Percentiles rank a stretch among this genome's conserved stretches.
These are phyloP conservation scores for Simalia tracyae DNA, from an alignment of 2,797 vertebrate species.

Conservation along the genomic window DNA sequence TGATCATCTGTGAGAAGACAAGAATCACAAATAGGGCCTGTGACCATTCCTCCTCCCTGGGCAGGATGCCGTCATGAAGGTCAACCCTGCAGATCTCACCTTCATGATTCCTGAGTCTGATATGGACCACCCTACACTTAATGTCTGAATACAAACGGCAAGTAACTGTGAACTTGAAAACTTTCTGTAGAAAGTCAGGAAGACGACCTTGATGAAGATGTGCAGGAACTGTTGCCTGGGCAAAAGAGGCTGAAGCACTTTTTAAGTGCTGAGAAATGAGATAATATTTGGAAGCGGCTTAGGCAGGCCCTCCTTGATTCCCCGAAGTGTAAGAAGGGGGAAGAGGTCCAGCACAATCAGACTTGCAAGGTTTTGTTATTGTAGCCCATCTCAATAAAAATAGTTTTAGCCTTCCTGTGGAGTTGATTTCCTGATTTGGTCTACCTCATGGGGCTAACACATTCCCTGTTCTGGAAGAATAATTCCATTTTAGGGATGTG, in stretches of 20 bases:
- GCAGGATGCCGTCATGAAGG: neutral
- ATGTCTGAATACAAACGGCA: neutral
- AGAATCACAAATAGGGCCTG: neutral
- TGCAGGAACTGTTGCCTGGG: neutral
- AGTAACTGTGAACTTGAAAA: neutral
- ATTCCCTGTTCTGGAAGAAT: neutral
- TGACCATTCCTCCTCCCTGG: too few species aligned
- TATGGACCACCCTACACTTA: neutral
- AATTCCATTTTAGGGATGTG: neutral
- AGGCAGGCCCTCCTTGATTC: neutral
- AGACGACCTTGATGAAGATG: neutral
- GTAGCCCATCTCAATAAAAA: neutral
- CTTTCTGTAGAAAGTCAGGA: neutral
- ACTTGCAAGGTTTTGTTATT: neutral
- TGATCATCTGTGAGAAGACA: conserved; percentile 76
- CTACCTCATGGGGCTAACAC: too few species aligned
- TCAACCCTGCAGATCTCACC: neutral
- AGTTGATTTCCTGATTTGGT: neutral
- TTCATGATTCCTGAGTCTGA: neutral
- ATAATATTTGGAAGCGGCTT: neutral
- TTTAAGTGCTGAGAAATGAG: neutral
- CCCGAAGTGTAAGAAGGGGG: neutral
- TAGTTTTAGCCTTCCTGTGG: neutral
- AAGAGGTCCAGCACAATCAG: neutral
- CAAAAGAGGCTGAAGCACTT: neutral